Base-by-base conservation (phyloP, 2,113 vertebrate genomes). In the Caloenas nicobarica region DNA sequence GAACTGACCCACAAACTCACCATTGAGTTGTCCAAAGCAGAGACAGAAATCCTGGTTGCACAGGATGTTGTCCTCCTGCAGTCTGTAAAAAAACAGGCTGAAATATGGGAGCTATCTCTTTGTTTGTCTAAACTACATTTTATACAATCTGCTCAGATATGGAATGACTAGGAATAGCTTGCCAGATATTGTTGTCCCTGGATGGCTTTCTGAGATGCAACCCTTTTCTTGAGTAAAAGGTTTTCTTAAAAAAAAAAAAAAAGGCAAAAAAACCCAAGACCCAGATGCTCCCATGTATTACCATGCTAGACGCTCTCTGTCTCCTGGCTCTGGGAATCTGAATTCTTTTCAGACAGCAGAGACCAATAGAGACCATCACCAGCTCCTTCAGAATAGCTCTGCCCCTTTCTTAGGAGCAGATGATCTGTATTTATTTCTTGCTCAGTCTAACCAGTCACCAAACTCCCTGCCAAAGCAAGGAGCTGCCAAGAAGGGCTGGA, bases 331-430 rank as follows among this genome's bases (percentile, higher is more conserved):
- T 51, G 29, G 31, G n/a, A 51, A 40, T 38, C 46, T 62, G 50
- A 73, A 26, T 56, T 69, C 5, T 23, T 53, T 74, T 93, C 66
- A 91, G 3, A 16, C 74, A 15, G 15, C 31, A 82, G 36, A 91
- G 9, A 24, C 6, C 16, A 51, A 58, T 29, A 33, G 16, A 71
- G 7, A 40, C 23, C 5, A 5, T 11, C 5, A 0, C 8, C 58
- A 86, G 15, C 7, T 81, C 34, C 36, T 64, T 85, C 42, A 58
- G 29, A 85, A 71, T 33, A 78, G 3, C 7, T 72, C n/a, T 88
- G 25, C 4, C 38, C 7, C 15, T 42, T 54, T 58, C 42, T 56
- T n/a, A 42, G 48, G 36, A 88, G 42, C 28, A 50, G 15, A 12
- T 21, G 19, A 4, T 10, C 24, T 42, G 9, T 81, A 31, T n/a